phyloP scores from a whole-genome alignment of 2,888 invertebrate species.

The Cheilosia vulpina region DNA sequence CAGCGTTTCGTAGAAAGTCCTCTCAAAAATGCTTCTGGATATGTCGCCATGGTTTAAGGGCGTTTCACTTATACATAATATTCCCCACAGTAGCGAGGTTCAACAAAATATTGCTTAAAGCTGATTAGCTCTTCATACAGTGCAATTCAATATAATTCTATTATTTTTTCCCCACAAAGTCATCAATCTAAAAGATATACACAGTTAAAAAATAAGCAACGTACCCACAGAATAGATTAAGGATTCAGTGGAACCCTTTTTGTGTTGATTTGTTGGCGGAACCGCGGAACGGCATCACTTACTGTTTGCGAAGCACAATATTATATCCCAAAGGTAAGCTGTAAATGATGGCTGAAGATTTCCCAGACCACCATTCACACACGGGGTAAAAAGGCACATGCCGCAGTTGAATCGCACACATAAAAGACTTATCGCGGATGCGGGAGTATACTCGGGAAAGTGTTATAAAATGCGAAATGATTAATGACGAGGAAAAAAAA shows the following conservation, averaged over 20 bases:
- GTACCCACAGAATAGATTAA: conserved; percentile 29
- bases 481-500: conserved; percentile 55
- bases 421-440: conserved; percentile 41
- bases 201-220: not conserved
- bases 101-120: conserved; percentile 39
- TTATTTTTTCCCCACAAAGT: conserved; percentile 48
- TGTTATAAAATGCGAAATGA: conserved; percentile 68
- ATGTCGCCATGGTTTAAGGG: not conserved
- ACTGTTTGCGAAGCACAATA: conserved; percentile 45
- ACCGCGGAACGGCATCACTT: conserved; percentile 34
- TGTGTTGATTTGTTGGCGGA: conserved; percentile 58
- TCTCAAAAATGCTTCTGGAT: conserved; percentile 2
- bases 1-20: conserved; percentile 15
- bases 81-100: conserved; percentile 5
- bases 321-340: conserved; percentile 64
- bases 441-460: conserved; percentile 39
- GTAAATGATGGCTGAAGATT: conserved; percentile 69
- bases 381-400: conserved; percentile 2
- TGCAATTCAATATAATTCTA: conserved; percentile 48
- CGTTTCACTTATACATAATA: not conserved
- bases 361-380: conserved; percentile 29
- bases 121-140: conserved; percentile 18
- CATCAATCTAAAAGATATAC: conserved; percentile 54
- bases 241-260: conserved; percentile 49
- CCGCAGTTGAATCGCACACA: conserved; percentile 38